Conservation (phyloP, 2,797 vertebrate genomes). For the Hipposideros larvatus region DNA sequence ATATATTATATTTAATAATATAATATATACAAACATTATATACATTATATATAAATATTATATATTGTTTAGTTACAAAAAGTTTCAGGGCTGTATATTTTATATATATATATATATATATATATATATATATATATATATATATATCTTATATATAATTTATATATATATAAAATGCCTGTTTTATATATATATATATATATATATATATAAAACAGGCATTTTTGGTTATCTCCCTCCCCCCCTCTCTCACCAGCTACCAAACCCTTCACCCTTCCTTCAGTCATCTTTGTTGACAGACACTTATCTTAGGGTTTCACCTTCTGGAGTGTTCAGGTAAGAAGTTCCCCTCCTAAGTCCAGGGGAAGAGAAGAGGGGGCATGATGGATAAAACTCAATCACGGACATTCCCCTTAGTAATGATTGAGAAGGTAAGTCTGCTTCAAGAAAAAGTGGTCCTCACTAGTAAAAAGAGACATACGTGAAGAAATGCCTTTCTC, state of each 20-base stretch:
- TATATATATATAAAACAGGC: neutral
- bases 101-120: too few relatives aligned
- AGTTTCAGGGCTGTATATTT: neutral
- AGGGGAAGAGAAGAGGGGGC: neutral
- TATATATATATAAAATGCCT: neutral
- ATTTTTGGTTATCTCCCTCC: neutral
- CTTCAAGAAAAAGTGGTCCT: neutral
- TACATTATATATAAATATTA: neutral
- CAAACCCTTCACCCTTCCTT: neutral
- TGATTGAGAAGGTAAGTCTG: neutral
- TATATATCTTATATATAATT: neutral
- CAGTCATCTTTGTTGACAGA: neutral
- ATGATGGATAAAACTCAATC: neutral
- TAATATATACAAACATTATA: neutral
- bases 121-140: neutral
- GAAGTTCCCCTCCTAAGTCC: neutral
- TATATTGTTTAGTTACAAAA: neutral
- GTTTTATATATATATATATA: too few relatives aligned
- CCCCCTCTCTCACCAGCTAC: neutral
- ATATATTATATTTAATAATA: neutral
- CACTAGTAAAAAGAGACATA: neutral
- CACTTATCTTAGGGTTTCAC: neutral
- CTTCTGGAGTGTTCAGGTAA: neutral
- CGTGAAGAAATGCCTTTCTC: neutral
- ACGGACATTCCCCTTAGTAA: neutral